A percentile compares a stretch with the other conserved stretches of the same genome.
Evolutionary conservation across 2,888 invertebrate species (phyloP).

Genomic region (Nephrotoma flavescens): DNA sequence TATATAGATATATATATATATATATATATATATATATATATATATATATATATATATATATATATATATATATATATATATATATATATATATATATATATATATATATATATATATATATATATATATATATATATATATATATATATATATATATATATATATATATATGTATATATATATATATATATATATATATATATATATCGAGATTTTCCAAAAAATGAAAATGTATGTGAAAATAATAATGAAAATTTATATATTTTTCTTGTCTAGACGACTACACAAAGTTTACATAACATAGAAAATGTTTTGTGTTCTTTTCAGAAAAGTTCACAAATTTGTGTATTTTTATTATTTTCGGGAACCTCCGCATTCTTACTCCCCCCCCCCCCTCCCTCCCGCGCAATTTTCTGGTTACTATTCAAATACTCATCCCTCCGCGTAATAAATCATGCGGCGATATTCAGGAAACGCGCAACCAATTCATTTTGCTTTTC

Average conservation of each 20-base stretch:
- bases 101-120: too few relatives aligned
- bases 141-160: too few relatives aligned
- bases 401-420: neutral
- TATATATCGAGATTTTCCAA: neutral
- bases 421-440: neutral
- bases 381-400: too few relatives aligned
- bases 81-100: too few relatives aligned
- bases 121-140: too few relatives aligned
- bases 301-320: neutral
- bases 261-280: neutral
- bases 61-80: too few relatives aligned
- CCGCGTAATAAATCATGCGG: neutral
- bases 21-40: too few relatives aligned
- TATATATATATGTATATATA: too few relatives aligned
- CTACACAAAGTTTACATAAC: neutral
- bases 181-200: too few relatives aligned
- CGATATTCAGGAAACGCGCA: neutral
- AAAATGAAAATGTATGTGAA: neutral
- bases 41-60: too few relatives aligned
- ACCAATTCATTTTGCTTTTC: neutral
- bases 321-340: neutral
- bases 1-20: too few relatives aligned
- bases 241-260: neutral
- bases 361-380: neutral
- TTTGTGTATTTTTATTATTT: neutral